Conservation (phyloP, 2,113 vertebrate species). For the Dicrurus megarhynchus region DNA sequence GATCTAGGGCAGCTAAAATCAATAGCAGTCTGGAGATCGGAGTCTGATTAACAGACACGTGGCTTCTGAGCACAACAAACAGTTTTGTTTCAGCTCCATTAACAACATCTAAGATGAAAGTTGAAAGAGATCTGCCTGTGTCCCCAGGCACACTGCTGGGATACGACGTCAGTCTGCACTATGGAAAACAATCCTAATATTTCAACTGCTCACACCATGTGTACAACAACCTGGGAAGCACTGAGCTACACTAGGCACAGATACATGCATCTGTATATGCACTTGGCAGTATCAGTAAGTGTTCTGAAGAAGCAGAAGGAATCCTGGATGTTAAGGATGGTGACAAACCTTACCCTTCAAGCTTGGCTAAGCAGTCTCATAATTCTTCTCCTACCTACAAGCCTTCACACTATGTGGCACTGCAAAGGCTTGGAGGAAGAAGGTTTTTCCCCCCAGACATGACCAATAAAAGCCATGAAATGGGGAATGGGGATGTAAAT, state of each 20-base stretch:
- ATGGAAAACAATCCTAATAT: neutral
- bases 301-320: neutral
- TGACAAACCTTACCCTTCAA: neutral
- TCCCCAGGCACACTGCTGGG: neutral
- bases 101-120: neutral
- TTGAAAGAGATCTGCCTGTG: neutral
- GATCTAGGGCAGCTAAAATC: neutral
- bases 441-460: neutral
- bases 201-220: neutral
- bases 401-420: neutral
- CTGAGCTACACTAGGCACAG: neutral
- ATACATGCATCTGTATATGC: fast-evolving
- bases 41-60: neutral
- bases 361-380: neutral
- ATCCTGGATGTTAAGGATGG: neutral
- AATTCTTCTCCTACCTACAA: neutral
- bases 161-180: fast-evolving
- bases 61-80: neutral
- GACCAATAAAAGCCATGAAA: neutral
- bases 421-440: neutral
- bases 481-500: neutral
- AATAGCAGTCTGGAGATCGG: neutral
- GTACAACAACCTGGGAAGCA: neutral
- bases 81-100: neutral
- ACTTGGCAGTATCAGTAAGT: neutral